Base-by-base conservation (phyloP, 2,888 invertebrate species). In the Hipparchia sbordonii region DNA sequence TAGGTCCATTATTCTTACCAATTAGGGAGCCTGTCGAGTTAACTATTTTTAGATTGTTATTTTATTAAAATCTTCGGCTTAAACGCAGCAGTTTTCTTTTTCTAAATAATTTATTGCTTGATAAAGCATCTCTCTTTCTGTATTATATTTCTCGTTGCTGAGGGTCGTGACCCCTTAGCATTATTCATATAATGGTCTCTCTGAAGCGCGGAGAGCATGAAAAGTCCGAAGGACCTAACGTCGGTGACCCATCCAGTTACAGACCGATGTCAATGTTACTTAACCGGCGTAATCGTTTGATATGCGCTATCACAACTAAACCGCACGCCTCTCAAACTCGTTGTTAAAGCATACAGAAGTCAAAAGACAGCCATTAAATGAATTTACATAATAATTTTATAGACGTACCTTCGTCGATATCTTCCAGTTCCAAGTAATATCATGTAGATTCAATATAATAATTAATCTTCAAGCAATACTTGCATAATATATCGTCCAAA, bases 1-100 rank as follows among this genome's bases (percentile, higher is more conserved):
- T 71, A 72, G 63, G 52, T 46, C 62, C 65, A 69, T 73, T 72
- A 66, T 75, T 59, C 68, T 13, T 46, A 52, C n/a, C n/a, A 51
- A 23, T 46, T n/a, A 57, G 6, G 56, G 51, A 71, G 65, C 65
- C 59, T 12, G 39, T 67, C 51, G 51, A 70, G 65, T 65, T 65
- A 39, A 12, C 23, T 33, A 33, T 23, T 65, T 65, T 65, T 51
- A 12, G 33, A 12, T 52, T 51, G 10, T 51, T 51, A 48, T 63
- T 63, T 51, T 51, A 63, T 12, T n/a, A 0, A 61, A 12, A 46
- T 61, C 7, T n/a, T n/a, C 2, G n/a, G n/a, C n/a, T 23, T 23
- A 23, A 23, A 23, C 23, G 23, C 23, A 23, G 23, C 1, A 23
- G 23, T 23, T 23, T 23, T 23, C 23, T 23, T 23, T 23, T 23